Conservation (phyloP, 2,797 vertebrate species). For the Hipposideros larvatus region DNA sequence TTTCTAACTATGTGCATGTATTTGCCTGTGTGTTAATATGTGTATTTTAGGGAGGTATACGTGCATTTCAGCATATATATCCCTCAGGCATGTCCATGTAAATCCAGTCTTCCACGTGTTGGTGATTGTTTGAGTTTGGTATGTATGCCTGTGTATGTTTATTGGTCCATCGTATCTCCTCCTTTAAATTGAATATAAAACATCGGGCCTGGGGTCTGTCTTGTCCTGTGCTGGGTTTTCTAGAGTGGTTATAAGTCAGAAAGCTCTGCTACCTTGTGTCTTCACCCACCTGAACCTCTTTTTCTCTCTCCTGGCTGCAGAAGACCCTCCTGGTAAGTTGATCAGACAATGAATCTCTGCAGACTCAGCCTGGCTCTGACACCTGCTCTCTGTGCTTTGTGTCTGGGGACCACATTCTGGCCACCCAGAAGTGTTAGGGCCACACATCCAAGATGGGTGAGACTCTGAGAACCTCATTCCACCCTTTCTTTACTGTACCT, state of each 20-base stretch:
- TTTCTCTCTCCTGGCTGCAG: constrained; percentile 84
- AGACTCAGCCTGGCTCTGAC: not conserved
- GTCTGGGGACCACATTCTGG: not conserved
- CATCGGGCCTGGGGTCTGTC: not conserved
- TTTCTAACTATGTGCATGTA: not conserved
- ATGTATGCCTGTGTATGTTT: not conserved
- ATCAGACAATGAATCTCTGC: not conserved
- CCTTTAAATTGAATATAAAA: constrained; percentile 35
- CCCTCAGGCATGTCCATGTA: not conserved
- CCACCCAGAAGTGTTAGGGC: not conserved
- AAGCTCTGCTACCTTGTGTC: not conserved
- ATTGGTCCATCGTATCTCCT: not conserved
- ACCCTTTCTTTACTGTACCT: not conserved
- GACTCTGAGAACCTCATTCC: not conserved
- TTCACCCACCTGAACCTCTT: constrained; percentile 15
- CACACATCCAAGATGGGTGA: not conserved
- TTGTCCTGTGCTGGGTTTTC: not conserved
- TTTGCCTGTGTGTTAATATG: not conserved
- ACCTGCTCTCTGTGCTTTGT: not conserved
- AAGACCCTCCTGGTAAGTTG: constrained; percentile 86
- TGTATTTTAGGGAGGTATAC: not conserved
- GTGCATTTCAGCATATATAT: not conserved
- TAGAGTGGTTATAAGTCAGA: not conserved
- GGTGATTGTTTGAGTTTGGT: not conserved
- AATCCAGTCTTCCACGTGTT: not conserved